Conservation (phyloP, 2,113 vertebrate genomes). For the Sciurus niger region DNA sequence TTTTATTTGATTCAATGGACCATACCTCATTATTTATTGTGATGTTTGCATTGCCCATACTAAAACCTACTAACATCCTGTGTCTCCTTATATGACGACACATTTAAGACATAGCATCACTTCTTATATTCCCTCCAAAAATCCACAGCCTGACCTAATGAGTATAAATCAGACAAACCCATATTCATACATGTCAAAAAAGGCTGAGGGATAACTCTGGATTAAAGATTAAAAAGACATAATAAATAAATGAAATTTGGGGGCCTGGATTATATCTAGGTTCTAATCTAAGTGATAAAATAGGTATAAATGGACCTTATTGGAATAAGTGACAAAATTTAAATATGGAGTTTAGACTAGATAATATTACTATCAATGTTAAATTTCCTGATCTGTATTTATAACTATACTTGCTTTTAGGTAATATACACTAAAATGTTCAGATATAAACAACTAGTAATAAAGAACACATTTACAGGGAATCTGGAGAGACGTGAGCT, state of each 20-base stretch:
- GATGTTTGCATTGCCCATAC: neutral
- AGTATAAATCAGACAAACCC: neutral
- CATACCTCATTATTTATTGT: slow-evolving; percentile 20
- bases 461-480: neutral
- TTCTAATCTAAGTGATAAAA: neutral
- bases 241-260: neutral
- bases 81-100: neutral
- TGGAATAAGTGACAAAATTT: neutral
- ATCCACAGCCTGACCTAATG: neutral
- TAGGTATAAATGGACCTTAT: neutral
- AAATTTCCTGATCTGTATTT: slow-evolving; percentile 27
- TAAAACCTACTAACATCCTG: neutral
- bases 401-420: slow-evolving; percentile 21
- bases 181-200: neutral
- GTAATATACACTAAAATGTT: slow-evolving; percentile 42
- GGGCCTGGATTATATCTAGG: neutral
- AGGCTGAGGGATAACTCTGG: neutral
- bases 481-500: neutral
- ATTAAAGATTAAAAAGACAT: neutral
- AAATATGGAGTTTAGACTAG: neutral
- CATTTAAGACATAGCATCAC: neutral
- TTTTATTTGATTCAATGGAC: slow-evolving; percentile 28
- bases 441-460: slow-evolving; percentile 30
- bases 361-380: neutral
- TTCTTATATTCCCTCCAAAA: slow-evolving; percentile 4